Percentiles rank a stretch among this genome's conserved stretches.
Evolutionary conservation across 1,140 invertebrate species (phyloP).

Genomic region (Charaxes varanes): DNA sequence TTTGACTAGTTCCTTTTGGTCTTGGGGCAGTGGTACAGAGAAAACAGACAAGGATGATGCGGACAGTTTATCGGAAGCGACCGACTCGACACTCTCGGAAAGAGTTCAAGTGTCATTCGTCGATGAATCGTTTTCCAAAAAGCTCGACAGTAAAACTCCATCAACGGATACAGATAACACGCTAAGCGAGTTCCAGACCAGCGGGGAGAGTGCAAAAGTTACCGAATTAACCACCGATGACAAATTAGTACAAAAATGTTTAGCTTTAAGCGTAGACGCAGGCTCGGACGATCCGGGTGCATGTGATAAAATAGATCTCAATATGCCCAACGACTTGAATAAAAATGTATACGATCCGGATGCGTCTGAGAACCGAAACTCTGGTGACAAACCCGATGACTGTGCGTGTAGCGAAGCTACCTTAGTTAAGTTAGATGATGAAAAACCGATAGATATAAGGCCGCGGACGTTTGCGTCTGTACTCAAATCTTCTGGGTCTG

Average conservation of each 20-base stretch:
- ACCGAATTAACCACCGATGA: slow-evolving; percentile 64
- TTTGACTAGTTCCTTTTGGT: slow-evolving; percentile 65
- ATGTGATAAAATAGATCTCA: slow-evolving; percentile 59
- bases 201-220: slow-evolving; percentile 38
- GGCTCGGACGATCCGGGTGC: slow-evolving; percentile 30
- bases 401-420: slow-evolving; percentile 13
- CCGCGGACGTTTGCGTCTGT: slow-evolving; percentile 58
- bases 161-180: slow-evolving; percentile 65
- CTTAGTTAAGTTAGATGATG: slow-evolving; percentile 26
- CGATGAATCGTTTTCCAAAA: slow-evolving; percentile 61
- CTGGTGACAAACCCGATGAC: slow-evolving; percentile 14
- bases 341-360: slow-evolving; percentile 29
- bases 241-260: slow-evolving; percentile 68
- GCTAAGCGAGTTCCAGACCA: slow-evolving; percentile 55
- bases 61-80: slow-evolving; percentile 51
- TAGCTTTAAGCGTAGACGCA: slow-evolving; percentile 56
- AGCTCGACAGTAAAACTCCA: slow-evolving; percentile 62
- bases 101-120: slow-evolving; percentile 61
- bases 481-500: slow-evolving; percentile 49
- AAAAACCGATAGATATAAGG: slow-evolving; percentile 27
- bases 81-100: slow-evolving; percentile 59
- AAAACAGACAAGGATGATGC: slow-evolving; percentile 48
- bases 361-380: slow-evolving; percentile 14
- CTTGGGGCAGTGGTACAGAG: slow-evolving; percentile 53
- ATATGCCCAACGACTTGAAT: slow-evolving; percentile 52